Evolutionary conservation across 2,888 invertebrate species (phyloP).

Genomic region (Dorcus parallelipipedus): DNA sequence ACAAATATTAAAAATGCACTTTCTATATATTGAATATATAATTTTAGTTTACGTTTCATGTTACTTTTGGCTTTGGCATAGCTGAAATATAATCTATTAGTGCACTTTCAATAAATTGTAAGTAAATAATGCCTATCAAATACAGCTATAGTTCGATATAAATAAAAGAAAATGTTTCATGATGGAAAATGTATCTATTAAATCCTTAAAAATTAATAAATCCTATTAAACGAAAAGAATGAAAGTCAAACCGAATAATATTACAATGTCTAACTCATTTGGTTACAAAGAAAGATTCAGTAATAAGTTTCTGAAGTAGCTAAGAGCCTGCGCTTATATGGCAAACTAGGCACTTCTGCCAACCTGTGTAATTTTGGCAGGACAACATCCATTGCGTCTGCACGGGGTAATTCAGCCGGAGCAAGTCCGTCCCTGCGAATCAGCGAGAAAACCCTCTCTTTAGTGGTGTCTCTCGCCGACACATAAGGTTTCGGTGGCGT

Average conservation of each 20-base stretch:
- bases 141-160: too few relatives aligned
- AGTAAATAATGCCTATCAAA: too few relatives aligned
- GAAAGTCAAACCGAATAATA: too few relatives aligned
- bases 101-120: not conserved
- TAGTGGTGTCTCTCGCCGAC: constrained; percentile 64
- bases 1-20: not conserved
- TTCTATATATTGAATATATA: not conserved
- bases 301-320: too few relatives aligned
- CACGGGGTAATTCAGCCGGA: constrained; percentile 29
- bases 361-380: constrained; percentile 60
- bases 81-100: not conserved
- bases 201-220: too few relatives aligned
- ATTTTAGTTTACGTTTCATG: too few relatives aligned
- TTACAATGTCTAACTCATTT: too few relatives aligned
- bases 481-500: constrained; percentile 65
- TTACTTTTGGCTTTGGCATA: not conserved
- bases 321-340: constrained; percentile 47
- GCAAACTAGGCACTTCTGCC: constrained; percentile 49
- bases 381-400: constrained; percentile 62
- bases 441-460: constrained; percentile 59
- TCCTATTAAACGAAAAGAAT: too few relatives aligned
- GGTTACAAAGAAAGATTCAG: too few relatives aligned
- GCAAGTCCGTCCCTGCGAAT: constrained; percentile 59
- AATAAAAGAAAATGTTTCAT: too few relatives aligned
- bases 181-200: too few relatives aligned